phyloP scores from a whole-genome alignment of 2,113 vertebrate genomes.

The Neogale vison region DNA sequence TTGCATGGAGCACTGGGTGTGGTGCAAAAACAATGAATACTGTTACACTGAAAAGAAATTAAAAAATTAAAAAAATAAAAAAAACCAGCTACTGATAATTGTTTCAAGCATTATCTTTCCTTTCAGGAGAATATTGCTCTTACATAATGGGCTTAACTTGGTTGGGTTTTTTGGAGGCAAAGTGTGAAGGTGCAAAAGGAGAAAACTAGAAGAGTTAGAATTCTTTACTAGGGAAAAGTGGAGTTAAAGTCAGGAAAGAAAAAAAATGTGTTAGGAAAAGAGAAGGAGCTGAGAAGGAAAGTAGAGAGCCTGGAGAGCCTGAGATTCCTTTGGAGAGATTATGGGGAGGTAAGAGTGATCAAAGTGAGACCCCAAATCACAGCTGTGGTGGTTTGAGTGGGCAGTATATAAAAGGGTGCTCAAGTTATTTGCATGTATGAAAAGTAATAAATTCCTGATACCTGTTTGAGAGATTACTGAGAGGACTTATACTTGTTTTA shows the following conservation, averaged over 20 bases:
- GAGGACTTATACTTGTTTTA: background rate
- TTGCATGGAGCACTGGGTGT: no score
- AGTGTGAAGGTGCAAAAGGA: background rate
- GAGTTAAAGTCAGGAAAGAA: background rate
- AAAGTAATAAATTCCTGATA: background rate
- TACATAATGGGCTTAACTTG: background rate
- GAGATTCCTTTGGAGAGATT: background rate
- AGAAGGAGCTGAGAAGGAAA: background rate
- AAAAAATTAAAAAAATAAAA: no score
- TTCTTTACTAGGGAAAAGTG: background rate
- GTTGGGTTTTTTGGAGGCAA: background rate
- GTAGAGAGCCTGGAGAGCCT: accelerated
- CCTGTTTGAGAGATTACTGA: background rate
- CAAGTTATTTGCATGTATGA: background rate
- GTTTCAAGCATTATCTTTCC: background rate
- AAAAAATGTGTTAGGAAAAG: background rate
- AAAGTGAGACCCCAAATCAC: background rate
- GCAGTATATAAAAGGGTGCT: background rate
- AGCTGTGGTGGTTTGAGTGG: background rate
- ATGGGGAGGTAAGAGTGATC: background rate
- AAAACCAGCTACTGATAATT: background rate
- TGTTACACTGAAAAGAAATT: no score
- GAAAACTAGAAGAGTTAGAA: background rate
- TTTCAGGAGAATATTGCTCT: background rate
- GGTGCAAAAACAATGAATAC: no score